Percentiles rank a stretch among this genome's conserved stretches.
Evolutionary conservation across 2,797 vertebrate species (phyloP).

Genomic region (Parotocinclus haroldoi): DNA sequence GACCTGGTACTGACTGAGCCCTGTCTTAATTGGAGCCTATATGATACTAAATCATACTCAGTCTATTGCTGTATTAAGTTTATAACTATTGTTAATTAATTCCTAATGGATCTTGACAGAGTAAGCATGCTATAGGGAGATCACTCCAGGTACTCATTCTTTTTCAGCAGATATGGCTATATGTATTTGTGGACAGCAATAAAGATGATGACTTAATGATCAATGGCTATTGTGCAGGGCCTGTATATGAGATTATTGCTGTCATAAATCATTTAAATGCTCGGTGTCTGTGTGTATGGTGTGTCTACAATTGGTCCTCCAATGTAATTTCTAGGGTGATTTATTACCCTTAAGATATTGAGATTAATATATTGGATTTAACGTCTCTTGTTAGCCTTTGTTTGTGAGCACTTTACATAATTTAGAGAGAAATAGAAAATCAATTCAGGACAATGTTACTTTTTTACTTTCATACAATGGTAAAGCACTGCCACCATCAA

Average conservation of each 20-base stretch:
- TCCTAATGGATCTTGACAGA: conserved; percentile 22
- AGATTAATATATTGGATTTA: conserved; percentile 18
- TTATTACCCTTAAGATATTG: conserved; percentile 27
- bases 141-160: conserved; percentile 4
- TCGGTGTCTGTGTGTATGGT: conserved; percentile 3
- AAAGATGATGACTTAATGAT: conserved; percentile 43
- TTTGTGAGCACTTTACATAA: conserved; percentile 1
- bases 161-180: conserved; percentile 19
- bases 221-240: conserved; percentile 31
- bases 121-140: conserved; percentile 16
- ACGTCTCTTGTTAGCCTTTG: not conserved
- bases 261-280: conserved; percentile 34
- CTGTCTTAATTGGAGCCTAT: conserved; percentile 1
- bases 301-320: not conserved
- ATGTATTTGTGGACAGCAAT: conserved; percentile 30
- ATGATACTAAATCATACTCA: conserved; percentile 13
- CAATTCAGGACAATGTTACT: not conserved
- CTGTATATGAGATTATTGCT: conserved; percentile 37
- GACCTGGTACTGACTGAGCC: not conserved
- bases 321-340: not conserved
- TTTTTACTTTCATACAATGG: not conserved
- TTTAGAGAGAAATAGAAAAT: not conserved
- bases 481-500: too few relatives aligned
- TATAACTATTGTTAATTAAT: conserved; percentile 9
- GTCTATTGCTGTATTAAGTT: too few relatives aligned